A percentile compares a stretch with the other conserved stretches of the same genome.
These are phyloP conservation scores for Steinernema hermaphroditum DNA, from an alignment of 2,888 invertebrate genomes.

Conservation along the genomic window DNA sequence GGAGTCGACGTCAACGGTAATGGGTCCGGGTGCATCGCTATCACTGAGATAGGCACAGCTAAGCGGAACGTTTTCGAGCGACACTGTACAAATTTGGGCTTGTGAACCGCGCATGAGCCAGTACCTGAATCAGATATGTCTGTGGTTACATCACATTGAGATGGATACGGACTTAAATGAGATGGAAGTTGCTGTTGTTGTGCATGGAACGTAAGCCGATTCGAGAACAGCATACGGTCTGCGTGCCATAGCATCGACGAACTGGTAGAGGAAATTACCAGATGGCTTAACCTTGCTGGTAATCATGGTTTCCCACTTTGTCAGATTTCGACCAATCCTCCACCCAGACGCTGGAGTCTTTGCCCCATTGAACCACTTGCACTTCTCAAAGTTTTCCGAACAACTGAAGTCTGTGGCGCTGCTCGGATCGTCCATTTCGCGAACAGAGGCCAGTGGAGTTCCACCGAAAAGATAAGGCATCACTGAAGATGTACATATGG, in stretches of 20 bases:
- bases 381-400: constrained; percentile 15
- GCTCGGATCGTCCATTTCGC: neutral
- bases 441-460: neutral
- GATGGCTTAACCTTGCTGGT: constrained; percentile 41
- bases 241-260: constrained; percentile 60
- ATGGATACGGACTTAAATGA: constrained; percentile 48
- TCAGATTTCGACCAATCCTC: constrained; percentile 20
- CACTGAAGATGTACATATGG: no score
- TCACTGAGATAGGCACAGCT: constrained; percentile 62
- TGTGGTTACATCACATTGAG: neutral
- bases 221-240: constrained; percentile 54
- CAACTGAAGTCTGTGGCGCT: constrained; percentile 34
- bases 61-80: constrained; percentile 55
- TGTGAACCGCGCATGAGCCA: constrained; percentile 64
- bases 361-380: constrained; percentile 26
- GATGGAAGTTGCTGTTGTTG: constrained; percentile 54
- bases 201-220: constrained; percentile 62
- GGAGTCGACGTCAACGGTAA: constrained; percentile 61
- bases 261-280: constrained; percentile 61
- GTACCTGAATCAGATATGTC: constrained; percentile 44
- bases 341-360: neutral
- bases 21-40: constrained; percentile 58
- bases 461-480: constrained; percentile 21
- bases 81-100: constrained; percentile 63
- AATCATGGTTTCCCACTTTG: constrained; percentile 24